These are phyloP conservation scores for Pyrochroa serraticornis DNA, from an alignment of 2,888 invertebrate species.

Conservation along the genomic window DNA sequence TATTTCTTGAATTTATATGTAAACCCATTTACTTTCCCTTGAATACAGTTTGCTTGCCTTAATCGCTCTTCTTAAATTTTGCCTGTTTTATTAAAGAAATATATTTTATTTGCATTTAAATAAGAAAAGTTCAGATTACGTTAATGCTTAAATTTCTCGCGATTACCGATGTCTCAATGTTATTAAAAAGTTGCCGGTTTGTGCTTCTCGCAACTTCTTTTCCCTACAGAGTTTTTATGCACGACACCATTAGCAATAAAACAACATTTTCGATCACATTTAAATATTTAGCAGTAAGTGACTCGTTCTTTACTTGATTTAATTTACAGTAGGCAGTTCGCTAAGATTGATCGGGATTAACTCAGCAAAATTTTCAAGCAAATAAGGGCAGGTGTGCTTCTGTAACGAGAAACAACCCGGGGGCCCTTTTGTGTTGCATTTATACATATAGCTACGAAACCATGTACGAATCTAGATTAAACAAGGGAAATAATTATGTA, in stretches of 20 bases:
- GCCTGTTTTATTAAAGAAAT: conserved; percentile 29
- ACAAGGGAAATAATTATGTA: conserved; percentile 16
- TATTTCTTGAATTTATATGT: conserved; percentile 29
- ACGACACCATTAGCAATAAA: conserved; percentile 18
- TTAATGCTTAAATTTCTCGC: conserved; percentile 24
- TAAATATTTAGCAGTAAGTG: conserved; percentile 8
- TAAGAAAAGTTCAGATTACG: conserved; percentile 30
- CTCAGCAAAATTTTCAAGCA: no score
- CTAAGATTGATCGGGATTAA: no score
- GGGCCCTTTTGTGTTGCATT: no score
- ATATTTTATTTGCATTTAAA: conserved; percentile 33
- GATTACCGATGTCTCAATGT: conserved; percentile 27
- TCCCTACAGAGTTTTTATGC: conserved; percentile 5
- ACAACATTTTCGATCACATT: conserved; percentile 15
- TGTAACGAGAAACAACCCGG: no score
- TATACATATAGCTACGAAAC: no score
- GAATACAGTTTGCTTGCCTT: conserved; percentile 18
- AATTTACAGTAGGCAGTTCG: background rate
- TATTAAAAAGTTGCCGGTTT: conserved; percentile 21
- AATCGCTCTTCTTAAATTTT: conserved; percentile 30
- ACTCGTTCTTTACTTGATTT: conserved; percentile 13
- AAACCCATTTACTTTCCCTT: conserved; percentile 20
- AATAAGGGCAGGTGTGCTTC: no score
- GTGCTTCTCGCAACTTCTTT: conserved; percentile 13
- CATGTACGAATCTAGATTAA: conserved; percentile 3